Conservation (phyloP, 2,797 vertebrate species). For the Hydrophis major region DNA sequence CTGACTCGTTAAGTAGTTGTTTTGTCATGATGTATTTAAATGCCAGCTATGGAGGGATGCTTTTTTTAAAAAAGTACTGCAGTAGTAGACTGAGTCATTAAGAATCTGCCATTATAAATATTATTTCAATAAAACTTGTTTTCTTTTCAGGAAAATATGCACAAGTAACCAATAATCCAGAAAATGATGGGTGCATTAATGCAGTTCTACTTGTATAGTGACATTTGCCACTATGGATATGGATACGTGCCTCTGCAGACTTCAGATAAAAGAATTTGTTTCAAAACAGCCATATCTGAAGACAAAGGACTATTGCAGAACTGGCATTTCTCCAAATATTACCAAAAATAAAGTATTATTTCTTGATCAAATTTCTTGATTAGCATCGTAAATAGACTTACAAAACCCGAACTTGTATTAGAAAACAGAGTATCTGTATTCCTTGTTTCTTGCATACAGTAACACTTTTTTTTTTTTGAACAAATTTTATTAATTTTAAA, state of each 20-base stretch:
- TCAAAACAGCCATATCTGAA: neutral
- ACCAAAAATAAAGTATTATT: constrained; percentile 46
- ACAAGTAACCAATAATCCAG: constrained; percentile 98
- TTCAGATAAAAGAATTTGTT: neutral
- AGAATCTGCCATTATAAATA: neutral
- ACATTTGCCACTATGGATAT: neutral
- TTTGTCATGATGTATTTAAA: neutral
- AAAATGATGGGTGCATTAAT: constrained; percentile 97
- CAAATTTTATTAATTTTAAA: too few relatives aligned
- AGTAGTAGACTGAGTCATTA: neutral
- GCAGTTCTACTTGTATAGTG: constrained; percentile 87
- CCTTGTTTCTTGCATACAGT: neutral
- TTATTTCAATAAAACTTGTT: constrained; percentile 27
- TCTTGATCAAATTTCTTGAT: neutral
- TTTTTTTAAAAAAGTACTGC: neutral
- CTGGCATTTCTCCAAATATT: constrained; percentile 25
- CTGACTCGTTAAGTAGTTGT: neutral
- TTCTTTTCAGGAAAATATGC: constrained; percentile 88
- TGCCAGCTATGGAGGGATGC: neutral
- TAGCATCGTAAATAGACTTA: neutral
- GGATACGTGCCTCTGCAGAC: neutral
- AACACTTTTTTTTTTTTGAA: neutral
- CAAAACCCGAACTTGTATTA: neutral
- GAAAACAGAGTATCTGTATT: neutral
- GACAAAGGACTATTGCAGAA: neutral